Evolutionary conservation across 2,797 vertebrate genomes (phyloP), one percentile per base, ranked within the genome.

Genomic region (Characodon lateralis): DNA sequence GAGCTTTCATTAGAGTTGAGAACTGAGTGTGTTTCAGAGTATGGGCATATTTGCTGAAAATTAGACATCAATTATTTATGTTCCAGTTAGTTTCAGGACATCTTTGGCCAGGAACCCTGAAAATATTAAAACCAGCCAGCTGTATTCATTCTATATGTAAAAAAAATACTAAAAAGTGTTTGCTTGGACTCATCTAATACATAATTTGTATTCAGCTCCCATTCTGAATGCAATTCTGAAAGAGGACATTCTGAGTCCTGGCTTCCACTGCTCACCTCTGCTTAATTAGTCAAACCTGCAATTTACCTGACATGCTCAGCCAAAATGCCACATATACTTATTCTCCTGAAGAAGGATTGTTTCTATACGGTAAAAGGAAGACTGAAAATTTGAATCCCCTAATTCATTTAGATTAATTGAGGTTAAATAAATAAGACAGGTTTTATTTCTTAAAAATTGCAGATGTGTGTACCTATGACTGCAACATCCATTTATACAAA

Each of bases 271-370:
- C 71, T 88, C 78, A 89, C 77, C 75, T 84, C n/a, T 78, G 76
- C 72, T 79, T 78, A 79, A 82, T 87, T 85, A 87, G 79, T 77
- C 72, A 79, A 88, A 76, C 74, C 71, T 86, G 82, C 85, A 74
- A 79, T 80, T 72, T 77, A 76, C 50, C 51, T 8, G 41, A 71
- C 41, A 51, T 16, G 8, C 68, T 69, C 66, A 63, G 71, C 66
- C 79, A 85, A 83, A 82, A 82, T 53, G 79, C 65, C 55, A 70
- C 59, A 51, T 22, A 73, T 66, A 73, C 78, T 58, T 69, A 76
- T 80, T 82, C 81, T 72, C 46, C 61, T 53, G 69, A 75, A 8
- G 24, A 59, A 71, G 31, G 35, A 7, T 61, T 69, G 5, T 12
- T 58, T 73, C 41, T 39, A 20, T 74, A 13, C 48, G 2, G 55